These are phyloP conservation scores for Lutjanus campechanus DNA, from an alignment of 2,797 vertebrate genomes.

Conservation along the genomic window DNA sequence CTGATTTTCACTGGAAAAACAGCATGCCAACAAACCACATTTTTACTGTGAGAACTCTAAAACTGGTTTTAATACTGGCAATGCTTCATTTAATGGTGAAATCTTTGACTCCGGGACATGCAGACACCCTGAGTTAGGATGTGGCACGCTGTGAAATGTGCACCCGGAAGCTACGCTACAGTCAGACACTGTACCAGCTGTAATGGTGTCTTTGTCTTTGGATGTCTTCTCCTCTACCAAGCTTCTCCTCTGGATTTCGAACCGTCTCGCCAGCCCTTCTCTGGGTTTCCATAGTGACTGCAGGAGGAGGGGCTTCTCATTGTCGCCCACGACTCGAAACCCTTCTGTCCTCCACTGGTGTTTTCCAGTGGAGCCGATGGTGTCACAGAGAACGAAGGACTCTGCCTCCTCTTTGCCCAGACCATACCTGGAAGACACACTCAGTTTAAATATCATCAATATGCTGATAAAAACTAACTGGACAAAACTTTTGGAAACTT, in stretches of 20 bases:
- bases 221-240: conserved; percentile 84
- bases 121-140: conserved; percentile 34
- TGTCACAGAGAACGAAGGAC: conserved; percentile 86
- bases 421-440: conserved; percentile 79
- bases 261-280: conserved; percentile 86
- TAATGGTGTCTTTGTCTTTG: conserved; percentile 87
- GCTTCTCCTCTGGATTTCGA: conserved; percentile 87
- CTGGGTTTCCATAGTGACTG: conserved; percentile 90
- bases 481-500: background rate
- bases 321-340: conserved; percentile 85
- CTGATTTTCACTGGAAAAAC: conserved; percentile 62
- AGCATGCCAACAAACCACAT: conserved; percentile 59
- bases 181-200: conserved; percentile 81
- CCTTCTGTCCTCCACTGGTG: conserved; percentile 86
- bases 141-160: conserved; percentile 5
- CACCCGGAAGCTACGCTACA: background rate
- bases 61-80: conserved; percentile 53
- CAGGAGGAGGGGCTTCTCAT: conserved; percentile 88
- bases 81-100: conserved; percentile 37
- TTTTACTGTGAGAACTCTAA: conserved; percentile 65
- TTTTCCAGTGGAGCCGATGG: conserved; percentile 82
- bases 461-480: background rate
- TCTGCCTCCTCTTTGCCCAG: conserved; percentile 81
- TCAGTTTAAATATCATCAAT: background rate
- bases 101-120: conserved; percentile 14